Evolutionary conservation across 2,113 vertebrate species (phyloP).

Genomic region (Mus musculus): GRCm39 chr2:41850501-41851000

Average conservation of each 20-base stretch:
- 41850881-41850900: background rate
- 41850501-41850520: constrained; percentile 1
- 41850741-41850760: constrained; percentile 93
- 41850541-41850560: background rate
- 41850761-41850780: constrained; percentile 90
- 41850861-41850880: background rate
- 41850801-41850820: constrained; percentile 12
- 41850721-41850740: constrained; percentile 94
- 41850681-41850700: constrained; percentile 93
- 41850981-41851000: background rate
- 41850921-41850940: background rate
- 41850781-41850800: constrained; percentile 89
- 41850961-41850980: background rate
- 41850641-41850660: constrained; percentile 92
- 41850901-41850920: background rate
- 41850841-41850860: background rate
- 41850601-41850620: background rate
- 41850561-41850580: background rate
- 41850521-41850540: background rate
- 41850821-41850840: background rate
- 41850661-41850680: constrained; percentile 96
- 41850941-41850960: background rate
- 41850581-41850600: background rate
- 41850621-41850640: background rate
- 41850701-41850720: constrained; percentile 96